Conservation (phyloP, 2,113 vertebrate species). For the Brienomyrus brachyistius region DNA sequence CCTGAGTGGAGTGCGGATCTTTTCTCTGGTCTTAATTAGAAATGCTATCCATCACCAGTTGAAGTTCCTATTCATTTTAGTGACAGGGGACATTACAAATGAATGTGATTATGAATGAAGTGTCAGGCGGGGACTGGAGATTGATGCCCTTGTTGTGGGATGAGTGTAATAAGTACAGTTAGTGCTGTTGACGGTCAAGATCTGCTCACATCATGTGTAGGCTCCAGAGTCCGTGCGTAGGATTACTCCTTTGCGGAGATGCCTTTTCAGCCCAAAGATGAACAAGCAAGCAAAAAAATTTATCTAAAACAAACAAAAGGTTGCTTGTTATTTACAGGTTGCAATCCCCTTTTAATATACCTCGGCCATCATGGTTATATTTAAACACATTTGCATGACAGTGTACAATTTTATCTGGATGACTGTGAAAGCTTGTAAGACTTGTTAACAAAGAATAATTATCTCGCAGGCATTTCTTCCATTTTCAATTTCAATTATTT, state of each 20-base stretch:
- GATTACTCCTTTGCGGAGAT: slow-evolving; percentile 42
- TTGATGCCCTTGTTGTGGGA: slow-evolving; percentile 78
- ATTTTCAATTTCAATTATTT: slow-evolving; percentile 13
- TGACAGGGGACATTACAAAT: slow-evolving; percentile 89
- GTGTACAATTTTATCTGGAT: slow-evolving; percentile 17
- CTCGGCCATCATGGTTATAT: slow-evolving; percentile 7
- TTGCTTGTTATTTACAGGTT: neutral
- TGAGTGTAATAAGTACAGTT: slow-evolving; percentile 77
- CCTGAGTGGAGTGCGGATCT: slow-evolving; percentile 59
- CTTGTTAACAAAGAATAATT: slow-evolving; percentile 50
- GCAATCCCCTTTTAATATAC: neutral
- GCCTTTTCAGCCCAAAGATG: neutral
- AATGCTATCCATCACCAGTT: slow-evolving; percentile 73
- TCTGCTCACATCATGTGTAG: slow-evolving; percentile 45
- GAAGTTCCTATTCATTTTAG: slow-evolving; percentile 78
- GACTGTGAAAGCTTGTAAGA: slow-evolving; percentile 40
- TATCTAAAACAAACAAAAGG: neutral
- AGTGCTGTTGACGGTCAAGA: slow-evolving; percentile 64
- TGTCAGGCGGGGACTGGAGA: slow-evolving; percentile 74
- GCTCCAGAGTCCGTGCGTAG: slow-evolving; percentile 50
- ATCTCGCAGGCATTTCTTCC: neutral
- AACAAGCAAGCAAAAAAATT: neutral
- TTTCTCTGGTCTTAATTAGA: slow-evolving; percentile 77
- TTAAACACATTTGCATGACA: slow-evolving; percentile 14
- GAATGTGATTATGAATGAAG: slow-evolving; percentile 82